Evolutionary conservation across 37 sponge, comb jelly and placozoan species (phyloP).

Genomic region (Agelas oroides): DNA sequence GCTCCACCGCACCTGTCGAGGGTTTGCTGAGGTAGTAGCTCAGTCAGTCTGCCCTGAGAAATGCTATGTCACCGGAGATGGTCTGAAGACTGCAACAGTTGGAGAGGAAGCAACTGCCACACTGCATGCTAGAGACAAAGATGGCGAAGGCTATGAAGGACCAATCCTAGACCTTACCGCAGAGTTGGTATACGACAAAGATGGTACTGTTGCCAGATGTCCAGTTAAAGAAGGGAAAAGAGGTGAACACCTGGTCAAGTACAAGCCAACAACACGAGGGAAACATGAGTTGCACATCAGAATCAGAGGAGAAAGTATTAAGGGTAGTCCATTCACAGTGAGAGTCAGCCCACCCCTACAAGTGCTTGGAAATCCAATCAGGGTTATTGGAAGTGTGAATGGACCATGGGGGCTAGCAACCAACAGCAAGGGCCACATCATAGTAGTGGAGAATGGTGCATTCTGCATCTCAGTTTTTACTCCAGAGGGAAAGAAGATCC

Average conservation of each 20-base stretch:
- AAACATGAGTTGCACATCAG: neutral
- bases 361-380: neutral
- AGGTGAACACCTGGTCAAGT: neutral
- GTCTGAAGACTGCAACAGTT: too few species aligned
- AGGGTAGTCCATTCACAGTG: slow-evolving; percentile 28
- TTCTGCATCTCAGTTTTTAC: neutral
- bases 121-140: too few species aligned
- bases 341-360: neutral
- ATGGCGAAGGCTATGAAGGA: too few species aligned
- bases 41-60: too few species aligned
- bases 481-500: neutral
- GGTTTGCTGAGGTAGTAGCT: neutral
- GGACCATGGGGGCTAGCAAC: slow-evolving; percentile 21
- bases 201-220: neutral
- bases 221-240: neutral
- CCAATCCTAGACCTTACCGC: neutral
- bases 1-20: neutral
- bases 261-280: neutral
- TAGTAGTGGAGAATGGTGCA: slow-evolving; percentile 5
- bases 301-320: neutral
- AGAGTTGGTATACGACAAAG: neutral
- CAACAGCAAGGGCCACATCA: slow-evolving; percentile 10
- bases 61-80: too few species aligned
- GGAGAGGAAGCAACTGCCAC: too few species aligned
- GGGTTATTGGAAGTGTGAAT: neutral